Evolutionary conservation across 30 jellyfish, hydroid and myxozoan species (phyloP).

Genomic region (Turritopsis rubra): DNA sequence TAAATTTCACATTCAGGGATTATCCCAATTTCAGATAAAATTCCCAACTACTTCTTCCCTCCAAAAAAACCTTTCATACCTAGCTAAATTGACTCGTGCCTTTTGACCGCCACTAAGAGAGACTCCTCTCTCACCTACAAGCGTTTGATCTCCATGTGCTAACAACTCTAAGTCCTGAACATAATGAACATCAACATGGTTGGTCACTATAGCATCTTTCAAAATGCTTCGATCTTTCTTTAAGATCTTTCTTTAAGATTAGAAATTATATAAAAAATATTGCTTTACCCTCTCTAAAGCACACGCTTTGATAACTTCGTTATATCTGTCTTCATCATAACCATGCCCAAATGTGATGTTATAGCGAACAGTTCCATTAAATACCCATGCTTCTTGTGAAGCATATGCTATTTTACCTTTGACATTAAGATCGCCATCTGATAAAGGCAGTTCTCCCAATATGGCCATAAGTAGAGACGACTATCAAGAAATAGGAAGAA

Average conservation of each 20-base stretch:
- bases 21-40: neutral
- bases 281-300: conserved; percentile 77
- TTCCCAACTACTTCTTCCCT: neutral
- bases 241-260: too few relatives aligned
- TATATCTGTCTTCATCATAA: conserved; percentile 66
- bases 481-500: conserved; percentile 31
- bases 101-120: conserved; percentile 91
- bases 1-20: too few relatives aligned
- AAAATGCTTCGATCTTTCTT: too few relatives aligned
- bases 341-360: conserved; percentile 87
- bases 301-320: conserved; percentile 66
- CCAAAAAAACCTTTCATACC: conserved; percentile 27
- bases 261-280: too few relatives aligned
- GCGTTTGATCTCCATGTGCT: conserved; percentile 67
- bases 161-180: conserved; percentile 60
- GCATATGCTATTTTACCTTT: conserved; percentile 79
- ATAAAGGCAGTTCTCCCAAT: conserved; percentile 67
- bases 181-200: neutral
- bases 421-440: conserved; percentile 45
- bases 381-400: conserved; percentile 86
- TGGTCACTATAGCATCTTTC: neutral
- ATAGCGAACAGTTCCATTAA: conserved; percentile 76
- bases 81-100: conserved; percentile 81
- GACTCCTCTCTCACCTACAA: conserved; percentile 92
- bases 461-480: conserved; percentile 85